Evolutionary conservation across 30 jellyfish, hydroid and myxozoan genomes (phyloP).

Genomic region (Rhopilema esculentum): DNA sequence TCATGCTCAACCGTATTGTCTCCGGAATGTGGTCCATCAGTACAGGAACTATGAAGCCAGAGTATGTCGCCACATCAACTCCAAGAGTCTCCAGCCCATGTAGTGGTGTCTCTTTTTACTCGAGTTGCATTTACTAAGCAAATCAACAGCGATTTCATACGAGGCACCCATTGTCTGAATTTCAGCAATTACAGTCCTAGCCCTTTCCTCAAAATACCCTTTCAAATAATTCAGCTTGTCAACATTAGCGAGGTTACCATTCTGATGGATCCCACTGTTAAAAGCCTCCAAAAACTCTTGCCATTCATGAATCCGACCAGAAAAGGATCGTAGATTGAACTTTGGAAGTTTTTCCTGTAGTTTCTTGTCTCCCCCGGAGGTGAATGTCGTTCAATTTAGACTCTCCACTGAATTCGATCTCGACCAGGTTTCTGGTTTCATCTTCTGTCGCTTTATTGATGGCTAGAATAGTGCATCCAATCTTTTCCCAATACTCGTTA

Average conservation of each 20-base stretch:
- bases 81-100: slow-evolving; percentile 47
- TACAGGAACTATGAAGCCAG: slow-evolving; percentile 37
- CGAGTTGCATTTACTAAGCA: not conserved
- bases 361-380: not conserved
- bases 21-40: slow-evolving; percentile 35
- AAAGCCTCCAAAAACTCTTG: slow-evolving; percentile 25
- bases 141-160: slow-evolving; percentile 17
- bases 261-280: slow-evolving; percentile 3
- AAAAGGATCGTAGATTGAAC: not conserved
- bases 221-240: slow-evolving; percentile 37
- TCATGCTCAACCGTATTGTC: slow-evolving; percentile 9
- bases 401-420: slow-evolving; percentile 21
- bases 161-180: slow-evolving; percentile 1
- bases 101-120: slow-evolving; percentile 14
- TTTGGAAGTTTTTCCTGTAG: slow-evolving; percentile 7
- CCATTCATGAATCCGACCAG: slow-evolving; percentile 9
- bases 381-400: not conserved
- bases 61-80: slow-evolving; percentile 21
- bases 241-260: slow-evolving; percentile 10
- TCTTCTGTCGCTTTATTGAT: not conserved
- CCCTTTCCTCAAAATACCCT: slow-evolving; percentile 14
- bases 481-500: slow-evolving; percentile 8
- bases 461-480: not conserved
- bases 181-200: slow-evolving; percentile 9
- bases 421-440: not conserved